phyloP scores from a whole-genome alignment of 2,797 vertebrate genomes.

The Alectoris magna region DNA sequence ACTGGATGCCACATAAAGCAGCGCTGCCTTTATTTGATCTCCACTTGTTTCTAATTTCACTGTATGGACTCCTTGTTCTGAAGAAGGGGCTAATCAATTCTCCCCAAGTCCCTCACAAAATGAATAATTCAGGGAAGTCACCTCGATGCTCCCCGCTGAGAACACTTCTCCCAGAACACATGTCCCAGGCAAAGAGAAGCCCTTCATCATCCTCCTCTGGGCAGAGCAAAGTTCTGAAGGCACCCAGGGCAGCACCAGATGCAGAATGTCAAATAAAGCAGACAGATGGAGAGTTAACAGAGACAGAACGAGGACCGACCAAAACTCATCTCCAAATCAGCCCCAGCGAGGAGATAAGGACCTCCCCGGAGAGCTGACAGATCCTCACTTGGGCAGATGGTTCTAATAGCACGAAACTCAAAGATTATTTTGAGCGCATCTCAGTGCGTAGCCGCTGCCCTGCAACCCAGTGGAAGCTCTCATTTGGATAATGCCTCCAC shows the following conservation, averaged over 20 bases:
- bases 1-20: not conserved
- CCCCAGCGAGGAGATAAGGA: conserved; percentile 15
- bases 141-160: not conserved
- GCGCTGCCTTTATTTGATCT: not conserved
- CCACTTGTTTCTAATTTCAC: conserved; percentile 27
- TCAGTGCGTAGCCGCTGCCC: not conserved
- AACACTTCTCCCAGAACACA: not conserved
- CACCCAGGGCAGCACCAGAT: not conserved
- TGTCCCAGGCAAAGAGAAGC: not conserved
- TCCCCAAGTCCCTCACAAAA: not conserved
- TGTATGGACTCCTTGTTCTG: not conserved
- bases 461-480: conserved; percentile 29
- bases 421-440: not conserved
- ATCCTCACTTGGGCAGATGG: conserved; percentile 49
- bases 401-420: conserved; percentile 1
- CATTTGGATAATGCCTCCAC: not conserved
- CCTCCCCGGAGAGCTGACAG: not conserved
- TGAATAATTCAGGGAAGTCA: not conserved
- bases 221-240: not conserved
- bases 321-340: conserved; percentile 17
- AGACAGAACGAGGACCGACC: conserved; percentile 35
- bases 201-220: not conserved
- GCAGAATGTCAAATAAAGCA: not conserved
- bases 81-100: conserved; percentile 12
- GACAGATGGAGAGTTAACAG: conserved; percentile 33